Evolutionary conservation across 2,113 vertebrate genomes (phyloP).

Genomic region (Cacatua alba): DNA sequence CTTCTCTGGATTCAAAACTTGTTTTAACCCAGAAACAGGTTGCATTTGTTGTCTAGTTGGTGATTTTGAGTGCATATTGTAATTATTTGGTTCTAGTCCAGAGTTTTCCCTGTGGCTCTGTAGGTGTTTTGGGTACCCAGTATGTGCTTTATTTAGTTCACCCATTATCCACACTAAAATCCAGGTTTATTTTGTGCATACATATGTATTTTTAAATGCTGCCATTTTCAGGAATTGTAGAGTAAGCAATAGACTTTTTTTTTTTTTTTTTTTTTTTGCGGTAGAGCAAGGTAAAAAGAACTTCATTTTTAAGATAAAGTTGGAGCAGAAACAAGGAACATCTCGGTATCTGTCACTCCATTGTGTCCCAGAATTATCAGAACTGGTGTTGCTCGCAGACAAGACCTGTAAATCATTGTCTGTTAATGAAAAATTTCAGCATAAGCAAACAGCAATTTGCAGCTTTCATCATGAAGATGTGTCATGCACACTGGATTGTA

Average conservation of each 20-base stretch:
- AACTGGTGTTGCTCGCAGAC: background rate
- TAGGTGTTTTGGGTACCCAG: background rate
- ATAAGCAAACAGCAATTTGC: background rate
- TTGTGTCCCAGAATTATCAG: background rate
- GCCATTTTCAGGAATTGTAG: background rate
- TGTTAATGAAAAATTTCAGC: background rate
- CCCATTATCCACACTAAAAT: background rate
- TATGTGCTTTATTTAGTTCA: background rate
- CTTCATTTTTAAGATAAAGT: background rate
- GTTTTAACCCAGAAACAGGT: background rate
- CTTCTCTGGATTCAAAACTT: background rate
- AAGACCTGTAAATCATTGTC: background rate
- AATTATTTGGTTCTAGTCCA: background rate
- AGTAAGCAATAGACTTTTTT: background rate
- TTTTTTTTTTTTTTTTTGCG: background rate
- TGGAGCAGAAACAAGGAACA: background rate
- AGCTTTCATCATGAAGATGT: background rate
- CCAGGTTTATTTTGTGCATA: background rate
- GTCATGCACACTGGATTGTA: background rate
- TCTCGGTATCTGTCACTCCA: background rate
- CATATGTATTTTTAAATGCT: background rate
- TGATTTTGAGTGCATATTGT: background rate
- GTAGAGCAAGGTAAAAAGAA: background rate
- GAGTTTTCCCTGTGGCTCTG: background rate
- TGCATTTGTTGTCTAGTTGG: background rate